Evolutionary conservation across 2,888 invertebrate species (phyloP), one percentile per base, ranked within the genome.

Genomic region (Dicyrtomina minuta): DNA sequence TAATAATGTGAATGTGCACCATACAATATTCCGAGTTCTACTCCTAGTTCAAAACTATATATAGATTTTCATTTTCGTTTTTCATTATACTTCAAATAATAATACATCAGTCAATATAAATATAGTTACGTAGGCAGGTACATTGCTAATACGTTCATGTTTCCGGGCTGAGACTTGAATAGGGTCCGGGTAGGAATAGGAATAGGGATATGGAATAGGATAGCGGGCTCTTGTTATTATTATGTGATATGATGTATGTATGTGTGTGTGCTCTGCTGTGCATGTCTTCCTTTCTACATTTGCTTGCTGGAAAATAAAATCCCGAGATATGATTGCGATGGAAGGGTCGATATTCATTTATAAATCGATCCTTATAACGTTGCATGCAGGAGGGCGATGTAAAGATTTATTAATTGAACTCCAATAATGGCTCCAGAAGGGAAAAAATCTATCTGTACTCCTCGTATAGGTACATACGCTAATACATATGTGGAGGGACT

Each of bases 321-420:
- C 33, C 33, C 33, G 10, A 26, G 58, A 33, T 58, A 58, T 58
- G 58, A 58, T 41, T 39, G 41, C 58, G 64, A 43, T 15, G 20
- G 41, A 49, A 53, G 51, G 69, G 64, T 69, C 69, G 64, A 59
- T 69, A 64, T 65, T 69, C 62, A 65, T 65, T 69, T 69, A 68
- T 68, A 68, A 62, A 68, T 62, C 58, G 51, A 55, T 58, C 17
- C 39, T 12, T 17, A 49, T 22, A 53, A 43, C 51, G 55, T 66
- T 66, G 55, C 56, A 55, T 66, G 46, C 56, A 56, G 65, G 70
- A 70, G 70, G 66, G 69, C 64, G 70, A 70, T 70, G 70, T 70
- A 70, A 70, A 70, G 70, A 70, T 70, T 70, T 70, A 70, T 70
- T 70, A 70, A 70, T 70, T 70, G 70, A 70, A 70, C 60, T 66